Conservation (phyloP, 2,797 vertebrate genomes). For the Sebastiscus tertius region DNA sequence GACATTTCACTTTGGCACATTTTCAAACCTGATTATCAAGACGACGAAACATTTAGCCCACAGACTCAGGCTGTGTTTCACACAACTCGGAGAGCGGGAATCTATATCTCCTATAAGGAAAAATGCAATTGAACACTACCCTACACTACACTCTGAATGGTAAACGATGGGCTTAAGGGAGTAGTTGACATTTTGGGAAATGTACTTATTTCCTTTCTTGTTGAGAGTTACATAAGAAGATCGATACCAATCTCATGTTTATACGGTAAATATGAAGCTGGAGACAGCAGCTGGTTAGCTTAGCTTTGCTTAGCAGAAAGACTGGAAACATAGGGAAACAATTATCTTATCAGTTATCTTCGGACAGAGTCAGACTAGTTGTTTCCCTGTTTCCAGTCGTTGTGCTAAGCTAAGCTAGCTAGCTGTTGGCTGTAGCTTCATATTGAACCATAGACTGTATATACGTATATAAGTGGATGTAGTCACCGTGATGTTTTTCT, state of each 20-base stretch:
- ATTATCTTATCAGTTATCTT: not conserved
- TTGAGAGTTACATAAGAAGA: not conserved
- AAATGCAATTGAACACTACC: not conserved
- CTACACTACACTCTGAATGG: not conserved
- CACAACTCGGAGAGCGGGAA: not conserved
- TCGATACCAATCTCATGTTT: not conserved
- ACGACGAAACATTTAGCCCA: slow-evolving; percentile 10
- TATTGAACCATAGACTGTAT: not conserved
- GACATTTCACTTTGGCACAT: slow-evolving; percentile 23
- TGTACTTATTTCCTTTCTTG: not conserved
- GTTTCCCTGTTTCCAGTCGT: not conserved
- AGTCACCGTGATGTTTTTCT: no score
- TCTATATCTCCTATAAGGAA: not conserved
- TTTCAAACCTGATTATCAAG: slow-evolving; percentile 26
- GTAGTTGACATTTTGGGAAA: not conserved
- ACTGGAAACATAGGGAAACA: not conserved
- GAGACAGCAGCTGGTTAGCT: not conserved
- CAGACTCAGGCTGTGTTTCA: not conserved
- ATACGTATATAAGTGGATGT: no score
- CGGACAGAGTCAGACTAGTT: not conserved
- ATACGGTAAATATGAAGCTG: not conserved
- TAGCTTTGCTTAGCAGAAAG: not conserved
- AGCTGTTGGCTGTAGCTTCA: not conserved
- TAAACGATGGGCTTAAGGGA: not conserved
- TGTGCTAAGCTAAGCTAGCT: not conserved